Evolutionary conservation across 1,140 invertebrate species (phyloP).

Genomic region (Lordiphosa clarofinis): DNA sequence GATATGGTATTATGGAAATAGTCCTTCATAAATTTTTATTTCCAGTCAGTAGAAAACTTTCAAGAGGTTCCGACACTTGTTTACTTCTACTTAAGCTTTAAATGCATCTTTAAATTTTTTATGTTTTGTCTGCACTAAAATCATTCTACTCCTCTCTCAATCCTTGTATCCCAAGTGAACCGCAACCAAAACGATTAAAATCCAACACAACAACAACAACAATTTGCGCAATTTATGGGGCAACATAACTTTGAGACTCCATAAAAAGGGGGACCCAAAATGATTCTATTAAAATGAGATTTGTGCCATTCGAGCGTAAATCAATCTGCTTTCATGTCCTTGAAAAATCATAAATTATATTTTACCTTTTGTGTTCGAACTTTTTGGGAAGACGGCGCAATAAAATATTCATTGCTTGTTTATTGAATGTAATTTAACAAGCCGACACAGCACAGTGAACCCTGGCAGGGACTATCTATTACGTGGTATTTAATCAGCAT

Average conservation of each 20-base stretch:
- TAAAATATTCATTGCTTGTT: conserved; percentile 77
- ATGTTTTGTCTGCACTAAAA: too few relatives aligned
- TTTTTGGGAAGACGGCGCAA: conserved; percentile 25
- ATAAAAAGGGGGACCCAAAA: conserved; percentile 48
- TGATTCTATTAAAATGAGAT: conserved; percentile 75
- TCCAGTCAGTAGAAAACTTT: too few relatives aligned
- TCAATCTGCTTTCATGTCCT: conserved; percentile 59
- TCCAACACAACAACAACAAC: conserved; percentile 63
- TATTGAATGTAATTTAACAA: conserved; percentile 78
- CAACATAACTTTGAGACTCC: conserved; percentile 66
- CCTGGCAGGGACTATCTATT: conserved; percentile 44
- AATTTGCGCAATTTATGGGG: conserved; percentile 64
- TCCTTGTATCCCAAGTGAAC: conserved; percentile 15
- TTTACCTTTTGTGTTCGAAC: conserved; percentile 42
- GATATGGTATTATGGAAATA: too few relatives aligned
- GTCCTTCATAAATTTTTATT: too few relatives aligned
- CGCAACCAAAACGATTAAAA: conserved; percentile 59
- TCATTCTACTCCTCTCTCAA: neutral
- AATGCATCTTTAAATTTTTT: too few relatives aligned
- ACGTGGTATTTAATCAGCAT: conserved; percentile 78
- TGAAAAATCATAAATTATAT: conserved; percentile 62
- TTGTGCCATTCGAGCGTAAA: conserved; percentile 72
- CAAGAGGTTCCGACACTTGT: conserved; percentile 13
- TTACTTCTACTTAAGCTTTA: conserved; percentile 1
- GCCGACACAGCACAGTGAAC: neutral